Evolutionary conservation across 2,888 invertebrate species (phyloP).

Genomic region (Adelognathus sp.): DNA sequence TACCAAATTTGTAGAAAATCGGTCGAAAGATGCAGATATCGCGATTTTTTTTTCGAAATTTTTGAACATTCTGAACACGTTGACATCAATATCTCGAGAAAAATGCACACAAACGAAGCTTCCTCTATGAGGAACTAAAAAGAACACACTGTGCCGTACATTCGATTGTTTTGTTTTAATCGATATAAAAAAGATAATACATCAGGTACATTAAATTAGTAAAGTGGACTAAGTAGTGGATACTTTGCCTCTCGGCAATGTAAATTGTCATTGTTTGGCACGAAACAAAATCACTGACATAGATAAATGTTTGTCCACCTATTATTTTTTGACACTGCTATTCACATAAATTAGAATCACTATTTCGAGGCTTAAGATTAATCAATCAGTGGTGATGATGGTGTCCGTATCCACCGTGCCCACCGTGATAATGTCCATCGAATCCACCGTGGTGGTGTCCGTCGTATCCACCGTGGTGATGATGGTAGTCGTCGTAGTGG

Average conservation of each 20-base stretch:
- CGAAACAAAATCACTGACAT: background rate
- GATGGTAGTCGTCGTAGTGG: constrained; percentile 37
- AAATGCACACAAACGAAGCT: too few species aligned
- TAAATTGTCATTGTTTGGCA: background rate
- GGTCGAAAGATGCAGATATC: too few species aligned
- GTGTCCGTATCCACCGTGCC: constrained; percentile 18
- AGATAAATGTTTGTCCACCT: too few species aligned
- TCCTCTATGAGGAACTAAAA: background rate
- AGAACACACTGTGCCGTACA: background rate
- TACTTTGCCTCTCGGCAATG: background rate
- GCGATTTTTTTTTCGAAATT: too few species aligned
- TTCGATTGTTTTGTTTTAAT: background rate
- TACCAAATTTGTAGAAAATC: too few species aligned
- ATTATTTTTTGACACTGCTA: too few species aligned
- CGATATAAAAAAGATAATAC: background rate
- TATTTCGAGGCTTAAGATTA: too few species aligned
- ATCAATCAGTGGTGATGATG: constrained; percentile 44
- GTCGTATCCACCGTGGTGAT: constrained; percentile 25
- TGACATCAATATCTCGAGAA: too few species aligned
- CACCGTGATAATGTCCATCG: constrained; percentile 58
- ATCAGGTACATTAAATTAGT: background rate
- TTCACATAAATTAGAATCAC: too few species aligned
- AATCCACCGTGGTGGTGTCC: constrained; percentile 42
- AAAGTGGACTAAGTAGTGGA: background rate
- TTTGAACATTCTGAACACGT: too few species aligned